Conservation (phyloP, 2,888 invertebrate species). For the Tachystola acroxantha region DNA sequence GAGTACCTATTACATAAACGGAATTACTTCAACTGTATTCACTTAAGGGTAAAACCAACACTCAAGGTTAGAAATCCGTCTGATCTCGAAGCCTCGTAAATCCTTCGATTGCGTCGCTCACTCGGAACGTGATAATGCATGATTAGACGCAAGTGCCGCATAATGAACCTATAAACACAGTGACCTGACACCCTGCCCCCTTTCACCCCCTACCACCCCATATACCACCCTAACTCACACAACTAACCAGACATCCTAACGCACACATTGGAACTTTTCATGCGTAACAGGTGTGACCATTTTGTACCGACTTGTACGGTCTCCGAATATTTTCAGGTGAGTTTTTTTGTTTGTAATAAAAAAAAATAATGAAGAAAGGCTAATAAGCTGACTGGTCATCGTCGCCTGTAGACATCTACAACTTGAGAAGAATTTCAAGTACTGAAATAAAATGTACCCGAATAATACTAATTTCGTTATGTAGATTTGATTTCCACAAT, state of each 20-base stretch:
- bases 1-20: too few relatives aligned
- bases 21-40: too few relatives aligned
- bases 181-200: conserved; percentile 47
- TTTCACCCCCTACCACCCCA: conserved; percentile 38
- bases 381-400: too few relatives aligned
- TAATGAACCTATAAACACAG: conserved; percentile 59
- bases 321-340: too few relatives aligned
- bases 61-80: neutral
- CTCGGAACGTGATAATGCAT: conserved; percentile 37
- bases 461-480: too few relatives aligned
- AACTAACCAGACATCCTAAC: neutral
- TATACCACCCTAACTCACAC: conserved; percentile 24
- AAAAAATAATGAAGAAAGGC: too few relatives aligned
- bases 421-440: too few relatives aligned
- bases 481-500: too few relatives aligned
- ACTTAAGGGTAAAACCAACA: neutral
- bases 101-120: neutral
- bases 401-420: too few relatives aligned
- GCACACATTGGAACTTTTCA: neutral
- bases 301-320: too few relatives aligned
- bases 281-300: neutral
- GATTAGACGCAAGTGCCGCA: conserved; percentile 42
- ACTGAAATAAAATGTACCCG: too few relatives aligned
- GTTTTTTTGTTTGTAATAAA: too few relatives aligned
- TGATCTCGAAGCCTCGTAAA: neutral